A percentile compares a stretch with the other conserved stretches of the same genome.
Evolutionary conservation across 2,797 vertebrate genomes (phyloP).

Genomic region (Poeciliopsis presidionis): DNA sequence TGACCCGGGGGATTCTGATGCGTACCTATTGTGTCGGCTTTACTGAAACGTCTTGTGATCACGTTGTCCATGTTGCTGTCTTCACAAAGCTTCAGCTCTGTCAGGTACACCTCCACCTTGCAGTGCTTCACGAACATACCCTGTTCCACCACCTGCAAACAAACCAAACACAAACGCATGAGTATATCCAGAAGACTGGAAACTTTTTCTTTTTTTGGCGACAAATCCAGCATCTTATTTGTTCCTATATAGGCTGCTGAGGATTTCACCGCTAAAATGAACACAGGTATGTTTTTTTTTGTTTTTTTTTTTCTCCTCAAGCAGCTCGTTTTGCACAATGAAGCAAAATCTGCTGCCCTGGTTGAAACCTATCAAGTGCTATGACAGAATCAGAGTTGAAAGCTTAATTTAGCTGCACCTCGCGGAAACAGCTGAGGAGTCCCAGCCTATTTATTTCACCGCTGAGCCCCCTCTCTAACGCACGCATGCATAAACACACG

Average conservation of each 20-base stretch:
- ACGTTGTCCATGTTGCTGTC: constrained; percentile 96
- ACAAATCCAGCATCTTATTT: not conserved
- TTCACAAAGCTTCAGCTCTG: constrained; percentile 97
- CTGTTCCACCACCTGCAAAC: constrained; percentile 94
- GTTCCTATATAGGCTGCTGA: not conserved
- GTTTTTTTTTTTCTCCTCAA: not conserved
- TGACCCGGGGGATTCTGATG: not conserved
- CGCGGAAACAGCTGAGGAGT: constrained; percentile 83
- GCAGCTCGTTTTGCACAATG: constrained; percentile 9
- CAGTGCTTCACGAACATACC: constrained; percentile 99
- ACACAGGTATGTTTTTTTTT: not conserved
- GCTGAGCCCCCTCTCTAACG: constrained; percentile 53
- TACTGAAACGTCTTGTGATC: constrained; percentile 96
- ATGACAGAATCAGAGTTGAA: constrained; percentile 65
- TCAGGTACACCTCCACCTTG: constrained; percentile 99
- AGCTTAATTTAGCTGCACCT: constrained; percentile 81
- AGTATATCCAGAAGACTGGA: not conserved
- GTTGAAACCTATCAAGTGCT: constrained; percentile 43
- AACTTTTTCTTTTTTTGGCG: not conserved
- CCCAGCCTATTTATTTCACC: constrained; percentile 80
- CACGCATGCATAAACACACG: constrained; percentile 15
- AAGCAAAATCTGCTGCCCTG: constrained; percentile 27
- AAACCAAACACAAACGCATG: not conserved
- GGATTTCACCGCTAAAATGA: not conserved
- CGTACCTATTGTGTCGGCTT: constrained; percentile 98